These are phyloP conservation scores for Oreocharis arfaki DNA, from an alignment of 2,113 vertebrate genomes.

Conservation along the genomic window DNA sequence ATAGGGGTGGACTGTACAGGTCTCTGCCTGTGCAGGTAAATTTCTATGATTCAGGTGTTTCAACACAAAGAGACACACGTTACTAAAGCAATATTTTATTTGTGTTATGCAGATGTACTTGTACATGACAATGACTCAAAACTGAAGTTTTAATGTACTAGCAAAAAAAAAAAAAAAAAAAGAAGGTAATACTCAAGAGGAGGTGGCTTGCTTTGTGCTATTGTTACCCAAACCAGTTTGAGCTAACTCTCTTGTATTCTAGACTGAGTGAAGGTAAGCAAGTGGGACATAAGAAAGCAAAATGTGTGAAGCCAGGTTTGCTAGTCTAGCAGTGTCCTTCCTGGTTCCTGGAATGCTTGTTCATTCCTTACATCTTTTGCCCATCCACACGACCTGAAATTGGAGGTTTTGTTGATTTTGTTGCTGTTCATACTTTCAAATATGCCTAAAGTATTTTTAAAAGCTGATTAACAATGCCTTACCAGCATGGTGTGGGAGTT, in stretches of 20 bases:
- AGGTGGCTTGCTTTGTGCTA: not conserved
- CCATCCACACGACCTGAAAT: not conserved
- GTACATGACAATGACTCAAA: not conserved
- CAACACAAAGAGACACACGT: not conserved
- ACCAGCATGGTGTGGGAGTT: not conserved
- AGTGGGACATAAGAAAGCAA: not conserved
- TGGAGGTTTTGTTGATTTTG: not conserved
- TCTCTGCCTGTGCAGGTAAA: not conserved
- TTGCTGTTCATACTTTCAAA: not conserved
- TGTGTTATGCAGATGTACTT: not conserved
- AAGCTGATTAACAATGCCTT: not conserved
- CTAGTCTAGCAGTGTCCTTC: not conserved
- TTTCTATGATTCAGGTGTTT: conserved; percentile 29
- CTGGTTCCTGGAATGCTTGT: not conserved
- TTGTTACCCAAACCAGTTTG: not conserved
- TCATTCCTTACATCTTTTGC: not conserved
- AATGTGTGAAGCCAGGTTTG: not conserved
- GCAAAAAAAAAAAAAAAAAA: not conserved
- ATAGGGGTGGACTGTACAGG: not conserved
- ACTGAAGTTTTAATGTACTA: not conserved
- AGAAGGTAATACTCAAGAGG: not conserved
- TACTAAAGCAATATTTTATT: not conserved
- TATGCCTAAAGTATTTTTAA: not conserved
- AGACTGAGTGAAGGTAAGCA: not conserved
- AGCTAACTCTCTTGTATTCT: not conserved